These are phyloP conservation scores for Anticlea derivata DNA, from an alignment of 2,888 invertebrate genomes.

Conservation along the genomic window DNA sequence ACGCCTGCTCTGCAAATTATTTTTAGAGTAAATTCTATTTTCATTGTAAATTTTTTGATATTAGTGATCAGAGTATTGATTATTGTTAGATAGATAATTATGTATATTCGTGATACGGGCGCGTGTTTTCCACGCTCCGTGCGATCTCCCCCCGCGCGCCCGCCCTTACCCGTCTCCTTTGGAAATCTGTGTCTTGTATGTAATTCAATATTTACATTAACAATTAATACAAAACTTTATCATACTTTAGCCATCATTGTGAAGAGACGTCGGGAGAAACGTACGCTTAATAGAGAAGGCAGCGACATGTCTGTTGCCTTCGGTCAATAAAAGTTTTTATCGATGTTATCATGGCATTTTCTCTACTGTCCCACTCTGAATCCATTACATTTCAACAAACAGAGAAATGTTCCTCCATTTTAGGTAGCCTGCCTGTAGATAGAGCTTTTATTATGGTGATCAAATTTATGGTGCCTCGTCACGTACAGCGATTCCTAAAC, in stretches of 20 bases:
- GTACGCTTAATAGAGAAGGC: conserved; percentile 79
- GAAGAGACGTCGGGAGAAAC: conserved; percentile 73
- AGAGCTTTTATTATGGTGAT: neutral
- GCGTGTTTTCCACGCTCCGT: conserved; percentile 70
- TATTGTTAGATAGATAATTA: conserved; percentile 78
- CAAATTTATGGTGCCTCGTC: conserved; percentile 1
- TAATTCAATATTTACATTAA: conserved; percentile 75
- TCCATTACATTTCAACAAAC: conserved; percentile 15
- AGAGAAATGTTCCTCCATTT: neutral
- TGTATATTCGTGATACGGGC: conserved; percentile 74
- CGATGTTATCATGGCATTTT: conserved; percentile 65
- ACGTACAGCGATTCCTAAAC: conserved; percentile 37
- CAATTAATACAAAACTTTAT: conserved; percentile 66
- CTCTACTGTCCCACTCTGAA: conserved; percentile 22
- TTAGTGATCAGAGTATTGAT: conserved; percentile 77
- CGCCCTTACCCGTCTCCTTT: conserved; percentile 70
- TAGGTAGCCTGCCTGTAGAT: no score
- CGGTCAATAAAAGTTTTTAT: conserved; percentile 82
- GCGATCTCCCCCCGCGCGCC: conserved; percentile 63
- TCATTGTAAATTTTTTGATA: conserved; percentile 82
- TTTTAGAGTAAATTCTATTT: conserved; percentile 83
- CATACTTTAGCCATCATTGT: conserved; percentile 70
- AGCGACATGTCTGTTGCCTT: conserved; percentile 67
- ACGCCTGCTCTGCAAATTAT: conserved; percentile 70
- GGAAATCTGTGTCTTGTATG: conserved; percentile 78